These are phyloP conservation scores for Hydrophis major DNA, from an alignment of 2,797 vertebrate genomes.

Conservation along the genomic window DNA sequence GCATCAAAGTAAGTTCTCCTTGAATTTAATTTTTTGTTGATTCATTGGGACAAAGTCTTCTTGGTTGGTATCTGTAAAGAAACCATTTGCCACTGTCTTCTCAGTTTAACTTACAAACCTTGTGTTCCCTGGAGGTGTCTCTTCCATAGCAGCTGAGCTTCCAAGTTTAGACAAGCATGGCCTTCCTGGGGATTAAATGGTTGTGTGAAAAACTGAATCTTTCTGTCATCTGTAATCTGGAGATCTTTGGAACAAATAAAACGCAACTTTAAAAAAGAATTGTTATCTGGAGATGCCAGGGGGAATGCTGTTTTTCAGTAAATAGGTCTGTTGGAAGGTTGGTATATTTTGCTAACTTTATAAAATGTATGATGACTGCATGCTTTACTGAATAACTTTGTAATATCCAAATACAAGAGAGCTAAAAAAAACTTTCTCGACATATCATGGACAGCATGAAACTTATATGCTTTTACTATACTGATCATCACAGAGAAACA, in stretches of 20 bases:
- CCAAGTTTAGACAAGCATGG: neutral
- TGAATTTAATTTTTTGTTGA: neutral
- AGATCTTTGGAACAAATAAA: neutral
- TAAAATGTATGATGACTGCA: neutral
- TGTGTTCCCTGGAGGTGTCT: neutral
- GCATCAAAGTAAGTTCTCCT: neutral
- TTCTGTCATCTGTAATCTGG: neutral
- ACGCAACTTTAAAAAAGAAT: neutral
- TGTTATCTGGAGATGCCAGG: neutral
- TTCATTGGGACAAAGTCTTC: neutral
- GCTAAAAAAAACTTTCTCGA: slow-evolving; percentile 54
- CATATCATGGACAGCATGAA: slow-evolving; percentile 52
- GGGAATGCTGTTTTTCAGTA: neutral
- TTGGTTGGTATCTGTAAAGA: neutral
- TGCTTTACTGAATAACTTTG: slow-evolving; percentile 34
- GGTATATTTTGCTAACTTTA: slow-evolving; percentile 51
- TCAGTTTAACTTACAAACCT: neutral
- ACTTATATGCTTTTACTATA: slow-evolving; percentile 33
- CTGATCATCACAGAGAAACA: slow-evolving; percentile 48
- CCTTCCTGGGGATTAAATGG: neutral
- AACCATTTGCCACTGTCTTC: neutral
- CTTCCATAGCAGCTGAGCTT: neutral
- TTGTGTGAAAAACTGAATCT: neutral
- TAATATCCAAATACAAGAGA: slow-evolving; percentile 40
- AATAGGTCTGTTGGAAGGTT: slow-evolving; percentile 22